phyloP scores from a whole-genome alignment of 2,888 invertebrate species.

The Caenorhabditis auriculariae region DNA sequence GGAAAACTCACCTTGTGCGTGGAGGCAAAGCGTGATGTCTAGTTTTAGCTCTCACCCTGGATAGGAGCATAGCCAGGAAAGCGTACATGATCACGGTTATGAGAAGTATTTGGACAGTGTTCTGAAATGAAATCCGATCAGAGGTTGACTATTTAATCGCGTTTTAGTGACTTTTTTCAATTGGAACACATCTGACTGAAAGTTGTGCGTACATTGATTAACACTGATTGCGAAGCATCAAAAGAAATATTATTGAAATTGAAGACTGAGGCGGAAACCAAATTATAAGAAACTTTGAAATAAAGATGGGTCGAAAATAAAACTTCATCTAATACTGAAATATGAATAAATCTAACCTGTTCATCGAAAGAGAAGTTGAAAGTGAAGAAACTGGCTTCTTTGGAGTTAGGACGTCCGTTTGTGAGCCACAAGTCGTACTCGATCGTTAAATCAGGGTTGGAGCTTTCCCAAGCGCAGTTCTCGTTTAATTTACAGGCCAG shows the following conservation, averaged over 20 bases:
- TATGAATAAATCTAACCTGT: conserved; percentile 66
- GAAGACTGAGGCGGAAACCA: too few species aligned
- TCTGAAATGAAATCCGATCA: conserved; percentile 47
- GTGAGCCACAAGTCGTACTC: conserved; percentile 92
- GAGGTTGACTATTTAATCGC: too few species aligned
- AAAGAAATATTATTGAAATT: too few species aligned
- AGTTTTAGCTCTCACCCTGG: conserved; percentile 28
- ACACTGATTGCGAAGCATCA: too few species aligned
- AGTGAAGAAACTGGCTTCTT: conserved; percentile 77
- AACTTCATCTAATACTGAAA: neutral
- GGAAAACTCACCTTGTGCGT: conserved; percentile 16
- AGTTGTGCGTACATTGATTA: too few species aligned
- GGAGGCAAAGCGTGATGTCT: conserved; percentile 23
- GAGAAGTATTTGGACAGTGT: conserved; percentile 85
- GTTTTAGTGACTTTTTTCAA: too few species aligned
- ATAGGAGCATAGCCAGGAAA: conserved; percentile 28
- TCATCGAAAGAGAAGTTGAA: conserved; percentile 96
- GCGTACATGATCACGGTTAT: conserved; percentile 53
- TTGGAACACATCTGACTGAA: too few species aligned
- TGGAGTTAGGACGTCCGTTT: conserved; percentile 87
- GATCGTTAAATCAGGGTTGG: conserved; percentile 65
- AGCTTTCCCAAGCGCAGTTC: conserved; percentile 80
- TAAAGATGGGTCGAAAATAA: neutral
- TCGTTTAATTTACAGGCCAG: conserved; percentile 80
- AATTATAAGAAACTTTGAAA: too few species aligned